A percentile compares a stretch with the other conserved stretches of the same genome.
Conservation (phyloP, 2,113 vertebrate species). For the Puma concolor region DNA sequence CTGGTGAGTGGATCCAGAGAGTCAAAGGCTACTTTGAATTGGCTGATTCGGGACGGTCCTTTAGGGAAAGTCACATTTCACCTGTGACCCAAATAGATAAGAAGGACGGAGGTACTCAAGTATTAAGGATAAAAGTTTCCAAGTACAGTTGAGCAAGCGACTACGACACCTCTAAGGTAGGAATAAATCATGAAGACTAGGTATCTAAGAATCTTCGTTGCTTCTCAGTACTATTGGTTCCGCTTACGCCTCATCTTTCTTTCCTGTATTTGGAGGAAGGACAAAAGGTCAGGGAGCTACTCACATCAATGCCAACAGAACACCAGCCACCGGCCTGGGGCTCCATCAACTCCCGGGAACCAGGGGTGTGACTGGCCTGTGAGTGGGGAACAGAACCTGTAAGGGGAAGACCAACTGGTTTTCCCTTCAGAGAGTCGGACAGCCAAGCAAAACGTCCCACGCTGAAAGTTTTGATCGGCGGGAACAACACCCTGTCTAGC, state of each 20-base stretch:
- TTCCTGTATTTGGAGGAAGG: not conserved
- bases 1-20: no score
- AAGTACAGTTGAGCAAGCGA: not conserved
- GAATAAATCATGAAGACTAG: not conserved
- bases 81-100: not conserved
- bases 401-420: not conserved
- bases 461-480: not conserved
- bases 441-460: not conserved
- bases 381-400: no score
- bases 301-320: not conserved
- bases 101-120: not conserved
- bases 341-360: not conserved
- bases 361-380: not conserved
- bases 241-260: not conserved
- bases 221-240: no score
- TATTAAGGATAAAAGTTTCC: not conserved
- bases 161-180: not conserved
- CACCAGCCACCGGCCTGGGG: not conserved
- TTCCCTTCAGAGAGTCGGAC: not conserved
- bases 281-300: not conserved
- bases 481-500: not conserved
- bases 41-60: not conserved
- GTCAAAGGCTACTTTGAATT: not conserved
- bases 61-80: not conserved
- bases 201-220: not conserved